phyloP scores from a whole-genome alignment of 2,888 invertebrate genomes.

The Hyalella azteca region DNA sequence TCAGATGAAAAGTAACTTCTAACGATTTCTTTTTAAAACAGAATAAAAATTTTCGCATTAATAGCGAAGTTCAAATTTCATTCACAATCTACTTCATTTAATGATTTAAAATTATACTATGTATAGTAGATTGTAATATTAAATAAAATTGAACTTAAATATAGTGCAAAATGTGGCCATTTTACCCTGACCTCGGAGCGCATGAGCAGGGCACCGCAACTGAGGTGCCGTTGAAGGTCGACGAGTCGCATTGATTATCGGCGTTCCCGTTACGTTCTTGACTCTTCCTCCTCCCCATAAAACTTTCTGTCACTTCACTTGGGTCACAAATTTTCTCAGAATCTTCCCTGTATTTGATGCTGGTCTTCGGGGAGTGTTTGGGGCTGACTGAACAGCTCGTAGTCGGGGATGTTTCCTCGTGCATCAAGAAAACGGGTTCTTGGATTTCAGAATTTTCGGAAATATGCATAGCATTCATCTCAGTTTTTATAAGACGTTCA shows the following conservation, averaged over 20 bases:
- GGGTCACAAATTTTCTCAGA: background rate
- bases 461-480: background rate
- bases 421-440: background rate
- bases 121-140: too few species aligned
- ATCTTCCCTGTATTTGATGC: background rate
- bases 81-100: too few species aligned
- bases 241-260: background rate
- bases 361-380: slow-evolving; percentile 5
- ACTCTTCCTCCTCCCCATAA: background rate
- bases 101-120: too few species aligned
- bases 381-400: background rate
- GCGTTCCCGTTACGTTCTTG: background rate
- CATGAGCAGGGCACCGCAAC: slow-evolving; percentile 77
- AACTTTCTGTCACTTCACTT: background rate
- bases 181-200: background rate
- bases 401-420: background rate
- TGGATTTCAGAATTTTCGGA: background rate
- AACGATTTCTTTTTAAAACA: too few species aligned
- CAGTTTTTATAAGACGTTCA: background rate
- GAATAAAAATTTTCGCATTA: too few species aligned
- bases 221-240: slow-evolving; percentile 35
- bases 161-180: too few species aligned
- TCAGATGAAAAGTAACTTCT: too few species aligned
- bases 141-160: too few species aligned
- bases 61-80: too few species aligned